Evolutionary conservation across 2,888 invertebrate genomes (phyloP).

Genomic region (Dasypolia templi): DNA sequence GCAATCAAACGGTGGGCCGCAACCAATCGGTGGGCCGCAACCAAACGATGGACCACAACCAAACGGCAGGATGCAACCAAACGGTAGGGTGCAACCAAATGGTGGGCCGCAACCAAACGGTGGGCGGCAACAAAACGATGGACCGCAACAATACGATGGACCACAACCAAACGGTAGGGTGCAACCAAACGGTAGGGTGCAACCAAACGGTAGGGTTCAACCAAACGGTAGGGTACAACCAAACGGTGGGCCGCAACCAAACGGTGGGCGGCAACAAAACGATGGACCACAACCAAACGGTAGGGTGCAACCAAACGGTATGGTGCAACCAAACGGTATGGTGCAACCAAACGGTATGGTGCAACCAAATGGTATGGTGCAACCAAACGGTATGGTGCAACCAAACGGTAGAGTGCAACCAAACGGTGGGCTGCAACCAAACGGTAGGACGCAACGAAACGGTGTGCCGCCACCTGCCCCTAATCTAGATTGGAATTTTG

Average conservation of each 20-base stretch:
- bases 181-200: not conserved
- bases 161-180: not conserved
- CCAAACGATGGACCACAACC: too few species aligned
- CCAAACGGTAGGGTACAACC: not conserved
- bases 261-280: not conserved
- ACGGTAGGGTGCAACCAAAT: too few species aligned
- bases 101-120: not conserved
- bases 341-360: not conserved
- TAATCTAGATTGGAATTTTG: not conserved
- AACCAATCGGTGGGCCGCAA: too few species aligned
- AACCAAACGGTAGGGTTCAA: not conserved
- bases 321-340: too few species aligned
- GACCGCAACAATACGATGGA: not conserved
- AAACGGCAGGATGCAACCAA: too few species aligned
- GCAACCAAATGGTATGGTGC: not conserved
- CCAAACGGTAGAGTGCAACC: not conserved
- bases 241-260: not conserved
- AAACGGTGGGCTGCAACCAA: not conserved
- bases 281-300: not conserved
- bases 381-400: too few species aligned
- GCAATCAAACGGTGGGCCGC: too few species aligned
- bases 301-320: not conserved
- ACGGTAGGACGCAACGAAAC: not conserved
- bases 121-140: not conserved
- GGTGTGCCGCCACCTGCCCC: too few species aligned